phyloP scores from a whole-genome alignment of 1,140 invertebrate species.

The Psilanteris sp. region DNA sequence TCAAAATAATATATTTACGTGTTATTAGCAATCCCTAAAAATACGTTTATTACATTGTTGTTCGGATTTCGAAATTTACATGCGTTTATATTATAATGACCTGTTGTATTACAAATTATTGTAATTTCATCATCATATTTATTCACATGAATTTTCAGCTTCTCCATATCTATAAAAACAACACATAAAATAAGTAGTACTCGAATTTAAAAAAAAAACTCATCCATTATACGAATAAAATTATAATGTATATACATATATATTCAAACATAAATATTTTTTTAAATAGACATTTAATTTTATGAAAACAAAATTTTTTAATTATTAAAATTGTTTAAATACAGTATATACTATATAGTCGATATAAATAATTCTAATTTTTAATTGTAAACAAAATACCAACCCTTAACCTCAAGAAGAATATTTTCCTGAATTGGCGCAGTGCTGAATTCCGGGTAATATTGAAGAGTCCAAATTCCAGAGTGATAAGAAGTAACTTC shows the following conservation, averaged over 20 bases:
- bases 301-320: too few relatives aligned
- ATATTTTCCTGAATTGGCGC: neutral
- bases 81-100: constrained; percentile 12
- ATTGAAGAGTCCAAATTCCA: constrained; percentile 1
- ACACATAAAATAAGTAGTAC: too few relatives aligned
- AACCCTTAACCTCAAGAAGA: neutral
- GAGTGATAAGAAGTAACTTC: constrained; percentile 3
- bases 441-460: neutral
- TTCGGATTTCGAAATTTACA: constrained; percentile 23
- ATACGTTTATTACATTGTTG: neutral
- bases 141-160: neutral
- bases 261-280: too few relatives aligned
- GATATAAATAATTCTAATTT: too few relatives aligned
- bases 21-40: neutral
- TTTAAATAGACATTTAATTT: too few relatives aligned
- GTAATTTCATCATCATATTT: neutral
- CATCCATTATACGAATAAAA: too few relatives aligned
- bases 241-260: too few relatives aligned
- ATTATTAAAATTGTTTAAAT: too few relatives aligned
- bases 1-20: constrained; percentile 7
- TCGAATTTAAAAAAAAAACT: neutral
- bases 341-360: too few relatives aligned
- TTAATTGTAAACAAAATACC: too few relatives aligned
- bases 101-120: constrained; percentile 7
- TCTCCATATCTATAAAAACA: too few relatives aligned